phyloP scores from a whole-genome alignment of 1,140 invertebrate species.

The Goniozus legneri region DNA sequence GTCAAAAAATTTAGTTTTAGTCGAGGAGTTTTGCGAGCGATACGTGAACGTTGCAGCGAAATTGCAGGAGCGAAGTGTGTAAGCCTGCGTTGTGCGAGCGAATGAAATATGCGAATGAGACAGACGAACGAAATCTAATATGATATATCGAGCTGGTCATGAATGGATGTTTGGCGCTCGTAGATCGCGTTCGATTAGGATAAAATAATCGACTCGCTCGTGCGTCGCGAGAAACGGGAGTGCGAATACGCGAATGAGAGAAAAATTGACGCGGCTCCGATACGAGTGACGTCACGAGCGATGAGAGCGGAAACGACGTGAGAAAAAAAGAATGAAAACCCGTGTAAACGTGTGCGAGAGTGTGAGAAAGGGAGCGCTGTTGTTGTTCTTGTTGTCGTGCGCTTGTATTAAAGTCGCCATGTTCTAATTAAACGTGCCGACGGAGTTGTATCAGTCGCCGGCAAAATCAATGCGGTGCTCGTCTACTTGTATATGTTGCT shows the following conservation, averaged over 20 bases:
- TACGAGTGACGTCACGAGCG: no score
- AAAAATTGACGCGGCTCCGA: no score
- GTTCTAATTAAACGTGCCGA: slow-evolving; percentile 53
- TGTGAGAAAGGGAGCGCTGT: slow-evolving; percentile 40
- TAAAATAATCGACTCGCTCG: slow-evolving; percentile 35
- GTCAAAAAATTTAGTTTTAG: slow-evolving; percentile 51
- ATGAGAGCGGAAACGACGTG: background rate
- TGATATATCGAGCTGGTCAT: no score
- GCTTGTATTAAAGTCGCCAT: slow-evolving; percentile 54
- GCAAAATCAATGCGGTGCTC: slow-evolving; percentile 44
- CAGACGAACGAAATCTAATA: slow-evolving; percentile 1
- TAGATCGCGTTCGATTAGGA: slow-evolving; percentile 36
- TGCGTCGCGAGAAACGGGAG: background rate
- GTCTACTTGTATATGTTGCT: no score
- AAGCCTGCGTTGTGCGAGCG: background rate
- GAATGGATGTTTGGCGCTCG: slow-evolving; percentile 29
- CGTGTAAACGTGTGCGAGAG: slow-evolving; percentile 1
- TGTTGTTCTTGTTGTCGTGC: slow-evolving; percentile 53
- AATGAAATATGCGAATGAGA: background rate
- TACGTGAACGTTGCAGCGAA: slow-evolving; percentile 12
- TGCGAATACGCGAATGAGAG: background rate
- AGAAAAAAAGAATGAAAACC: background rate
- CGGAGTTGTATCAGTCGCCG: slow-evolving; percentile 53
- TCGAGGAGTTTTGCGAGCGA: slow-evolving; percentile 31
- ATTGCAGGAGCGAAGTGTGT: slow-evolving; percentile 7